Evolutionary conservation across 2,113 vertebrate genomes (phyloP), one percentile per base, ranked within the genome.

Genomic region (Hypocryptadius cinnamomeus): DNA sequence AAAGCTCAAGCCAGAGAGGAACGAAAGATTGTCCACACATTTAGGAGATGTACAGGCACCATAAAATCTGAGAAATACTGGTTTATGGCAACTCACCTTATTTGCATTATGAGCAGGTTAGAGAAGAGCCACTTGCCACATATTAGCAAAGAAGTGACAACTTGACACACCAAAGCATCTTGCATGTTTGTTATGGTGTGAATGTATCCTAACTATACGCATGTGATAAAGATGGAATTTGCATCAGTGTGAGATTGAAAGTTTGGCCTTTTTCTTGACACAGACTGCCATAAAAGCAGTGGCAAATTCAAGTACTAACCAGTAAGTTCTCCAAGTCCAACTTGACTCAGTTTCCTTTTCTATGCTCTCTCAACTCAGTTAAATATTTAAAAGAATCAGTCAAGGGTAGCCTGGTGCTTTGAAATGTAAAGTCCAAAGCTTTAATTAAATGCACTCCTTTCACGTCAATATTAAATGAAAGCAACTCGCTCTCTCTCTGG

Each of bases 361-460:
- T 13, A 35, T 2, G 18, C 23, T 85, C 54, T 53, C 23, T 79
- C 37, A 87, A 85, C 6, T 69, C 61, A 61, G 25, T 1, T n/a
- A 12, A 73, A 35, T 47, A 90, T 63, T 91, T 83, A 66, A 45
- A 79, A 87, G 48, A 77, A 2, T 57, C 83, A 59, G 30, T 39
- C 30, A 13, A 77, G 69, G 64, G 66, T 64, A 73, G 10, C 21
- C 35, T 40, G 27, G 25, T 61, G 61, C 78, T 87, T 82, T 79
- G 59, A 91, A 94, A 85, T 28, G 45, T 8, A 15, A 80, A 80
- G 56, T 60, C 37, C 28, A 89, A 84, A 71, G 61, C 31, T 76
- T 82, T 50, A 94, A 95, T 77, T 90, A 85, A 79, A 87, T 45
- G 45, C 30, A 83, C 11, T 68, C 22, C 27, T 76, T 87, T 95